Conservation (phyloP, 2,113 vertebrate genomes). For the Dasyornis broadbenti region DNA sequence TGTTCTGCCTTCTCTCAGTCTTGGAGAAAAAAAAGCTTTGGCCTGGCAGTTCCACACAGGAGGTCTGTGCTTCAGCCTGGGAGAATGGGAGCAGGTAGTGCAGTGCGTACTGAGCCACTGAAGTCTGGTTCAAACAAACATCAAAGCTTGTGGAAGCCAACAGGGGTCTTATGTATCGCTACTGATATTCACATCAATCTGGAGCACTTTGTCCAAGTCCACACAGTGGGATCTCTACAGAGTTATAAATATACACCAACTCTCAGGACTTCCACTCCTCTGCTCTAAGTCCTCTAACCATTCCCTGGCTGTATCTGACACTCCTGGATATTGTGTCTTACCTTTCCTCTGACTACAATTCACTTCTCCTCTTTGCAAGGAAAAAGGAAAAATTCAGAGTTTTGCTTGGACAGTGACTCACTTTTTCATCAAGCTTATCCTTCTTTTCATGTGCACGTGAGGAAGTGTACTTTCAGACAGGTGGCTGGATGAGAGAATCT, state of each 20-base stretch:
- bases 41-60: neutral
- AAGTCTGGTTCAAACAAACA: constrained; percentile 61
- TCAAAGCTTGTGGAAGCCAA: constrained; percentile 57
- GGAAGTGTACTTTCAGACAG: neutral
- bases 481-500: neutral
- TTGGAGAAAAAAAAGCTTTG: neutral
- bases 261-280: constrained; percentile 35
- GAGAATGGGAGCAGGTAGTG: constrained; percentile 23
- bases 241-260: constrained; percentile 55
- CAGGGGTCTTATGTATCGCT: constrained; percentile 41
- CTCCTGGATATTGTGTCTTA: neutral
- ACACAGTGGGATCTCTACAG: constrained; percentile 46
- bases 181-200: constrained; percentile 56
- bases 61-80: constrained; percentile 12
- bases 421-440: neutral
- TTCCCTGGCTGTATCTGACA: neutral
- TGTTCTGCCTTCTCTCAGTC: neutral
- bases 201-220: constrained; percentile 49
- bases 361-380: neutral
- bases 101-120: constrained; percentile 38
- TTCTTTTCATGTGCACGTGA: neutral
- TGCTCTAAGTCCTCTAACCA: neutral
- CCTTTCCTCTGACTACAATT: neutral
- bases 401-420: neutral
- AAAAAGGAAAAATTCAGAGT: neutral